Percentiles rank a stretch among this genome's conserved stretches.
Conservation (phyloP, 1,140 invertebrate species). For the Drosophila kikkawai region DNA sequence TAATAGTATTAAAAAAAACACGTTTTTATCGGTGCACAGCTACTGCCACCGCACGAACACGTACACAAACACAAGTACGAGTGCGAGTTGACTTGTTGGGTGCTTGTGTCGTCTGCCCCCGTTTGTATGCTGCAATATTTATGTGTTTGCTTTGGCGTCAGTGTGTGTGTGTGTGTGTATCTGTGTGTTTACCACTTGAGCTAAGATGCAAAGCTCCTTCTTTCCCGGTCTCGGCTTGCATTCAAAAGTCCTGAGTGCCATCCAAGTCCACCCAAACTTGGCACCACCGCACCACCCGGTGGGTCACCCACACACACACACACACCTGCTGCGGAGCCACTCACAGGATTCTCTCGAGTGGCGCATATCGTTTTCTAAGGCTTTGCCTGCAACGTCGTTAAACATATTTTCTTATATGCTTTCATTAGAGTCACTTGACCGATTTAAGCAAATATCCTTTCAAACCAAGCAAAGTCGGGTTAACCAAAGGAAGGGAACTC, state of each 20-base stretch:
- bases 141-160: slow-evolving; percentile 33
- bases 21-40: slow-evolving; percentile 8
- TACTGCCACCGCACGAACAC: slow-evolving; percentile 42
- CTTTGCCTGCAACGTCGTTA: slow-evolving; percentile 60
- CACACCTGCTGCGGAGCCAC: slow-evolving; percentile 50
- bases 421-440: slow-evolving; percentile 59
- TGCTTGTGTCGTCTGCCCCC: slow-evolving; percentile 71
- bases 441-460: slow-evolving; percentile 56
- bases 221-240: slow-evolving; percentile 50
- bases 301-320: slow-evolving; percentile 13
- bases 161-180: slow-evolving; percentile 28
- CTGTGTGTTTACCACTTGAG: slow-evolving; percentile 67
- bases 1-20: background rate
- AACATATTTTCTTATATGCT: slow-evolving; percentile 53
- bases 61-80: slow-evolving; percentile 45
- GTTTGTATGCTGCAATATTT: slow-evolving; percentile 79
- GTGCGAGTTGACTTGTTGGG: slow-evolving; percentile 67
- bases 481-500: background rate
- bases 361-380: slow-evolving; percentile 63
- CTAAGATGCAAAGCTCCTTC: slow-evolving; percentile 61
- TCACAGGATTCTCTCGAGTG: slow-evolving; percentile 45
- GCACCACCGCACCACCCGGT: slow-evolving; percentile 11
- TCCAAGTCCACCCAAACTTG: slow-evolving; percentile 20
- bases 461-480: background rate
- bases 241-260: slow-evolving; percentile 64